phyloP scores from a whole-genome alignment of 2,113 vertebrate genomes.

The Taurulus bubalis region DNA sequence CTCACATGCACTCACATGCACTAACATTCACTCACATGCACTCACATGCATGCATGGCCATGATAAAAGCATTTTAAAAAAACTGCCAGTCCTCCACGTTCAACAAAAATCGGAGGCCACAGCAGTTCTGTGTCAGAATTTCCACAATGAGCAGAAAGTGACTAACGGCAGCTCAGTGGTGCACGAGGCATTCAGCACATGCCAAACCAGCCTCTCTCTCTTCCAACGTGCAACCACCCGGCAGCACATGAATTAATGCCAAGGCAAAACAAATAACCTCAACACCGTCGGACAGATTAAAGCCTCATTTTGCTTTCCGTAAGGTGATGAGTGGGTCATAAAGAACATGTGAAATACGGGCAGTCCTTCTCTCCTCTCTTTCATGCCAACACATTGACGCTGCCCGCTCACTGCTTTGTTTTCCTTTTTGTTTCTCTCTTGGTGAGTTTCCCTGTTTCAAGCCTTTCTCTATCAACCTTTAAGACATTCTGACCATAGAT shows the following conservation, averaged over 20 bases:
- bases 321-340: slow-evolving; percentile 19
- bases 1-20: too few species aligned
- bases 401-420: neutral
- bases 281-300: slow-evolving; percentile 7
- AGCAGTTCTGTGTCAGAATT: slow-evolving; percentile 55
- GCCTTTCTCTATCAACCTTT: neutral
- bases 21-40: neutral
- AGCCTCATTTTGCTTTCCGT: slow-evolving; percentile 30
- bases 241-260: slow-evolving; percentile 33
- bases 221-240: slow-evolving; percentile 14
- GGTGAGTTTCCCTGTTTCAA: neutral
- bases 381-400: neutral
- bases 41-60: too few species aligned
- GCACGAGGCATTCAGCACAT: slow-evolving; percentile 27
- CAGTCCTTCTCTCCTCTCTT: neutral
- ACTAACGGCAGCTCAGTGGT: slow-evolving; percentile 38
- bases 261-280: slow-evolving; percentile 53
- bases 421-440: neutral
- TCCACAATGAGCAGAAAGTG: slow-evolving; percentile 47
- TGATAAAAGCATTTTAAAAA: neutral
- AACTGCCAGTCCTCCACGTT: neutral
- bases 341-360: slow-evolving; percentile 16
- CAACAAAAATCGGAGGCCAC: slow-evolving; percentile 15
- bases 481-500: neutral
- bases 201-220: slow-evolving; percentile 41